A percentile compares a stretch with the other conserved stretches of the same genome.
Evolutionary conservation across 2,888 invertebrate species (phyloP).

Genomic region (Sinopyrophorus schimmeli): DNA sequence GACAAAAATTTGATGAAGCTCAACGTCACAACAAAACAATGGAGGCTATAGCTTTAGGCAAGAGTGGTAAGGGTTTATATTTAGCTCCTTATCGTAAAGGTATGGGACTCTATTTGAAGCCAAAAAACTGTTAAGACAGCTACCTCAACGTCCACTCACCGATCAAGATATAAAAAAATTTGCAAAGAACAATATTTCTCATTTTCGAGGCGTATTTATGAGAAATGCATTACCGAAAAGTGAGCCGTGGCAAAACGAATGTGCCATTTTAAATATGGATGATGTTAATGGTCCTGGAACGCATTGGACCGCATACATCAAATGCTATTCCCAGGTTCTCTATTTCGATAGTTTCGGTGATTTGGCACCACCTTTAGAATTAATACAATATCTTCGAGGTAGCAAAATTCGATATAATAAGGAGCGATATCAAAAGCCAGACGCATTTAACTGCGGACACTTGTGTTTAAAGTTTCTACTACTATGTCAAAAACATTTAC

Average conservation of each 20-base stretch:
- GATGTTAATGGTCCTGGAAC: constrained; percentile 38
- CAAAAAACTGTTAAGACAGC: constrained; percentile 32
- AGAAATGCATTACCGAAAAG: constrained; percentile 35
- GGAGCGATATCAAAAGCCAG: constrained; percentile 19
- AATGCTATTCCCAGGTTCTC: constrained; percentile 38
- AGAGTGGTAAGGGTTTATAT: constrained; percentile 44
- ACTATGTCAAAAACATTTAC: constrained; percentile 42
- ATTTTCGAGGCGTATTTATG: constrained; percentile 43
- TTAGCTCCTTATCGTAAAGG: constrained; percentile 41
- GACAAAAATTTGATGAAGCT: constrained; percentile 43
- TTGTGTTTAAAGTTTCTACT: constrained; percentile 33
- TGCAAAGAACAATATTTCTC: constrained; percentile 23
- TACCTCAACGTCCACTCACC: constrained; percentile 36
- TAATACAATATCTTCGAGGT: constrained; percentile 21
- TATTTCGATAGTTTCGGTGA: constrained; percentile 51
- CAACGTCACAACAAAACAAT: constrained; percentile 48
- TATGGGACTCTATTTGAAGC: constrained; percentile 31
- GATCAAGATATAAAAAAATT: constrained; percentile 35
- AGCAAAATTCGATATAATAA: constrained; percentile 16
- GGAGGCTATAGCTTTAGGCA: constrained; percentile 47
- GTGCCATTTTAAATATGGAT: constrained; percentile 44
- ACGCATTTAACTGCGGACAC: constrained; percentile 17
- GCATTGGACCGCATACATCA: constrained; percentile 49
- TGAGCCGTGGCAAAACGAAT: constrained; percentile 35
- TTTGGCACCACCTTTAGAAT: constrained; percentile 39